Evolutionary conservation across 1,140 invertebrate species (phyloP), one percentile per base, ranked within the genome.

Genomic region (Tetramorium alpestre): DNA sequence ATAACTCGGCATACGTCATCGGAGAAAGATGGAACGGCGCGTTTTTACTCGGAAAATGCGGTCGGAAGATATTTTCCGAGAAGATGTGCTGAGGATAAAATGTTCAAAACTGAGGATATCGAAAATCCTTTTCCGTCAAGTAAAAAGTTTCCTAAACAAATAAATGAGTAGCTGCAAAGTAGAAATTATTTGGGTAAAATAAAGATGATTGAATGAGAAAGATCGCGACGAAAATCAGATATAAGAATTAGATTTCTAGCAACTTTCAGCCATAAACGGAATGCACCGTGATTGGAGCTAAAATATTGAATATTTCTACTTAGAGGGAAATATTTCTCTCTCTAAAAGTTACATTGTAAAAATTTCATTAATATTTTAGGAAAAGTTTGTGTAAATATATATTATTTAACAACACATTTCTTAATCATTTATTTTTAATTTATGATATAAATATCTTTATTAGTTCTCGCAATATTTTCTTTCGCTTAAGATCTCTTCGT

Each of bases 1-100:
- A 85, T 73, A 76, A 78, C 22, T 3, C 3, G 49, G 16, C 22
- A 33, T 28, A 58, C 65, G 78, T 81, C 78, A 81, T 69, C 18
- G 51, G 22, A 44, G 65, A 28, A 70, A 70, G 78, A 81, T 44
- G 22, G 25, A 69, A 18, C 3, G 47, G 33, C n/a, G 44, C n/a
- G 51, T 41, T 81, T 81, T 54, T 56, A 41, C 18, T 54, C 22
- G 62, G 22, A 41, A 81, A 56, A 70, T n/a, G 10, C 44, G 76
- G 18, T 28, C 25, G 18, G 16, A 4, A 33, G 22, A 69, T 18
- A 51, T 18, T 54, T 2, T 44, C 13, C 2, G 44, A 11, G 41
- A 41, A 81, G 33, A 69, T 4, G 16, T n/a, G 56, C 11, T 13
- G 54, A 33, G 13, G 13, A 47, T 3, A 28, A 33, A 33, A 33